Base-by-base conservation (phyloP, 2,888 invertebrate genomes). In the Keiferia lycopersicella region DNA sequence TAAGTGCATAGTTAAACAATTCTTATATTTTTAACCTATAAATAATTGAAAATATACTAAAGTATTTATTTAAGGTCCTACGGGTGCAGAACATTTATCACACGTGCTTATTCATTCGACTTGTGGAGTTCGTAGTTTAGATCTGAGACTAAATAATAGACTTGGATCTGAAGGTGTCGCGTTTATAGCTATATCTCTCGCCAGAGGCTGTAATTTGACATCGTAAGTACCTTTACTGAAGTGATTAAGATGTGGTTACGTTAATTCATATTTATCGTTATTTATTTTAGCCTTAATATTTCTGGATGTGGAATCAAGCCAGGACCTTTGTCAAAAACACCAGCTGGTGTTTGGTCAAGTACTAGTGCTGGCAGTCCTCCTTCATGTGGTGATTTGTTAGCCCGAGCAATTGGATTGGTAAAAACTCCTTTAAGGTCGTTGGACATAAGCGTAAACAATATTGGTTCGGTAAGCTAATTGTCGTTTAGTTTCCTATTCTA, bases 261-360 rank as follows among this genome's bases (percentile, higher is more conserved):
- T 26, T 26, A 26, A 26, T 2, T 26, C 26, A 26, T 6, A 26
- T 26, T 26, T 26, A 26, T 26, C 6, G 3, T 26, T 26, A 34
- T 34, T 34, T 34, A 45, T 80, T 80, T n/a, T 66, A 92, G 92
- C 30, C 74, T 92, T 64, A 92, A 91, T 68, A 83, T 92, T 69
- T 92, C 92, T 14, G 91, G 90, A 4, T 92, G 92, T 76, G 91
- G 92, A 18, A 91, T 92, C 63, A 86, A 79, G 62, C 80, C 89
- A 20, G 83, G 80, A 20, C 85, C 87, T 7, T 73, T 92, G 65
- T 64, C 75, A 38, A 90, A 85, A 67, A 80, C 91, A 59, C 91
- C 89, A 41, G 79, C 86, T 65, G 91, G 89, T n/a, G 90, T 91
- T n/a, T 92, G 91, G 91, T 90, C 91, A 7, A 79, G 86, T 12